Evolutionary conservation across 2,797 vertebrate species (phyloP).

Genomic region (Myotis myotis): DNA sequence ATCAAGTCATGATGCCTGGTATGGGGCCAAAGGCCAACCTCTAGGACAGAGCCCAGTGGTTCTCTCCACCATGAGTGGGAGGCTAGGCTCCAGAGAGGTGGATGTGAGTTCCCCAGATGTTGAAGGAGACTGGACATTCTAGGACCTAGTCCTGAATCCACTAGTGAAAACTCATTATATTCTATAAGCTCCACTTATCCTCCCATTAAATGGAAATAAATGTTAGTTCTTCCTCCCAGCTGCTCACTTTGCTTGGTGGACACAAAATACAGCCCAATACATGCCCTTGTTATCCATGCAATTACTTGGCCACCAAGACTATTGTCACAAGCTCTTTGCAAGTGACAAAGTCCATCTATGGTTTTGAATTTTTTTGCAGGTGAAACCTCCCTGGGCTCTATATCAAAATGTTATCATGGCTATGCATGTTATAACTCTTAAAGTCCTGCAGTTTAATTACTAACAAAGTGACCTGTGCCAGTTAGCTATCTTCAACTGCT

Average conservation of each 20-base stretch:
- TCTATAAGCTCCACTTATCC: neutral
- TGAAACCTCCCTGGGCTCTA: neutral
- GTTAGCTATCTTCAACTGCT: neutral
- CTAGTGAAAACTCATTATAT: neutral
- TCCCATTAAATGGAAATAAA: neutral
- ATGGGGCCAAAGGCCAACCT: neutral
- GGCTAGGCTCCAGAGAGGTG: neutral
- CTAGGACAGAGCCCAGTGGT: neutral
- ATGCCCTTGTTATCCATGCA: neutral
- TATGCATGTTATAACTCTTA: neutral
- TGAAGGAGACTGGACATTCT: neutral
- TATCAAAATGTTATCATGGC: slow-evolving; percentile 10
- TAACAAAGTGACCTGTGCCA: neutral
- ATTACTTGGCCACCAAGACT: neutral
- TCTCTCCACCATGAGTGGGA: neutral
- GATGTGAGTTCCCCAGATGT: neutral
- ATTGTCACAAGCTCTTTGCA: neutral
- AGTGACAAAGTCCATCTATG: neutral
- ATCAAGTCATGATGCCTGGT: neutral
- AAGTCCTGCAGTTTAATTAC: neutral
- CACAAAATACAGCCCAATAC: neutral
- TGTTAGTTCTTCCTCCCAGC: neutral
- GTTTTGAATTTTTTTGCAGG: neutral
- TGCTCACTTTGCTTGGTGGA: neutral
- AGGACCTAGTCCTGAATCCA: neutral